Percentiles rank a stretch among this genome's conserved stretches.
These are phyloP conservation scores for Heteromyza rotundicornis DNA, from an alignment of 2,888 invertebrate species.

Conservation along the genomic window DNA sequence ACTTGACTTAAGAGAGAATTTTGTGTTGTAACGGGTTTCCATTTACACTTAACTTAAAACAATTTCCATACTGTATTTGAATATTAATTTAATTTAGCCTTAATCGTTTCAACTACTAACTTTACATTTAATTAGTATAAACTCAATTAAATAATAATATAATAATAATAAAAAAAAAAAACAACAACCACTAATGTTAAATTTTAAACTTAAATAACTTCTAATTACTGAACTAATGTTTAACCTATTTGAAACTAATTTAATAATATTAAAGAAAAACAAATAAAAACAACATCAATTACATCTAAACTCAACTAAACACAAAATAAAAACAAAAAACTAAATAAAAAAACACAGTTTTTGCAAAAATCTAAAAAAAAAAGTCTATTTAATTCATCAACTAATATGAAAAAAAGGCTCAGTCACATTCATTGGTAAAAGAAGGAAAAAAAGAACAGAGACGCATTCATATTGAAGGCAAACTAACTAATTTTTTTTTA, in stretches of 20 bases:
- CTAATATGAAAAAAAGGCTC: no score
- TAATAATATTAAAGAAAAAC: not conserved
- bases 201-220: constrained; percentile 21
- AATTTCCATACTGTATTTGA: constrained; percentile 26
- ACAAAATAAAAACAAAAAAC: constrained; percentile 13
- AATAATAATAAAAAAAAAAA: no score
- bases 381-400: no score
- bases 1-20: not conserved
- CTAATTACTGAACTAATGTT: constrained; percentile 37
- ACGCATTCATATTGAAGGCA: no score
- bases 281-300: constrained; percentile 8
- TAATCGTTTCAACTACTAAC: constrained; percentile 43
- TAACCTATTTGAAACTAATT: constrained; percentile 3
- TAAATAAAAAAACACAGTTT: constrained; percentile 13
- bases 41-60: constrained; percentile 17
- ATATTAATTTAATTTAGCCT: not conserved
- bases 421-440: no score
- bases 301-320: not conserved
- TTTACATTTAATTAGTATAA: constrained; percentile 43
- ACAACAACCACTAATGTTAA: no score
- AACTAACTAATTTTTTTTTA: no score
- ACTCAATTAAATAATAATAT: constrained; percentile 24
- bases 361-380: not conserved
- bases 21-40: constrained; percentile 17
- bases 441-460: no score